phyloP scores from a whole-genome alignment of 2,888 invertebrate species.

The Eumacrocentrus americanus region DNA sequence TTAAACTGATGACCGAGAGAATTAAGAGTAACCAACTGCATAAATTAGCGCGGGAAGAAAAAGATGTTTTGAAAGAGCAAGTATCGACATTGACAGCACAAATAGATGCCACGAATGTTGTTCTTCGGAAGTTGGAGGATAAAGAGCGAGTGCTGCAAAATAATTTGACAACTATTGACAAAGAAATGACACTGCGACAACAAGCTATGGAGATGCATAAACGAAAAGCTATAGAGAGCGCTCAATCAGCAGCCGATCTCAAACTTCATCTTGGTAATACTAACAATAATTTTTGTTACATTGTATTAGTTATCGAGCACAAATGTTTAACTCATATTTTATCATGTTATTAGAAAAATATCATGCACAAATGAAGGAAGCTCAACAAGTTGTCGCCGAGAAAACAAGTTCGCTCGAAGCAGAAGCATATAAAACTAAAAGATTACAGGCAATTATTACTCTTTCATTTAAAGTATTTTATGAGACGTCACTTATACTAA shows the following conservation, averaged over 20 bases:
- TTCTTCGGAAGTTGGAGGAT: constrained; percentile 92
- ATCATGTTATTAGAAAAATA: constrained; percentile 81
- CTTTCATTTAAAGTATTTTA: too few relatives aligned
- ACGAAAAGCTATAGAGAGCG: constrained; percentile 95
- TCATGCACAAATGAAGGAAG: constrained; percentile 97
- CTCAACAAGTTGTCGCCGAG: constrained; percentile 94
- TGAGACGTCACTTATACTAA: too few relatives aligned
- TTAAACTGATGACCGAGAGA: constrained; percentile 97
- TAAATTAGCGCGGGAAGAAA: constrained; percentile 92
- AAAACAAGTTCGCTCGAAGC: constrained; percentile 95
- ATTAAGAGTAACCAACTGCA: constrained; percentile 96
- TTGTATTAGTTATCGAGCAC: background rate
- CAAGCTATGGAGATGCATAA: constrained; percentile 99
- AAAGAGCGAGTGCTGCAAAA: constrained; percentile 93
- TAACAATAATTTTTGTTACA: background rate
- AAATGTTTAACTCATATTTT: background rate
- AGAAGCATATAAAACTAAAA: constrained; percentile 94
- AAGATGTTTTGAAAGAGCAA: constrained; percentile 87
- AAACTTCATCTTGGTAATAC: constrained; percentile 85
- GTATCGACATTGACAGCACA: constrained; percentile 81
- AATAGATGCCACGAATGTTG: constrained; percentile 93
- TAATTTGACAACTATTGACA: constrained; percentile 90
- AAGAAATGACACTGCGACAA: constrained; percentile 88
- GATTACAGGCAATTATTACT: constrained; percentile 72
- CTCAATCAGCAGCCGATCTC: constrained; percentile 95